Evolutionary conservation across 2,888 invertebrate species (phyloP).

Genomic region (Tuta absoluta): DNA sequence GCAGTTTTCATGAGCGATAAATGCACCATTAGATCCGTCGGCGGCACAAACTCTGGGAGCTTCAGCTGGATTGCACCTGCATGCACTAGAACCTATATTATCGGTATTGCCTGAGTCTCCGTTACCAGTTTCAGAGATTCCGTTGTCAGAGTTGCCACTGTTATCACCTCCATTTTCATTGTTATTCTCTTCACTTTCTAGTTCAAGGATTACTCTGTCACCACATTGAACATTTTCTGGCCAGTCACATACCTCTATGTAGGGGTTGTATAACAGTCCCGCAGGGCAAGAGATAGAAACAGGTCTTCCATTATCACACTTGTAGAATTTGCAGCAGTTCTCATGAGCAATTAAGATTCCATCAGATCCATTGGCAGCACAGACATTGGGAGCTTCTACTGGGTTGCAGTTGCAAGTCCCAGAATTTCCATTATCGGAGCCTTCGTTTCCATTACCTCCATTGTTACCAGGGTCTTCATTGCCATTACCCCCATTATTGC

Average conservation of each 20-base stretch:
- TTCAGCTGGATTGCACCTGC: conserved; percentile 38
- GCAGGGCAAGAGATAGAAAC: conserved; percentile 37
- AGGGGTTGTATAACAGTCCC: conserved; percentile 43
- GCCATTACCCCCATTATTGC: conserved; percentile 19
- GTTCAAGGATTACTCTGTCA: conserved; percentile 35
- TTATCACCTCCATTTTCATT: conserved; percentile 25
- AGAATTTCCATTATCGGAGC: conserved; percentile 28
- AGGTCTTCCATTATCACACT: conserved; percentile 41
- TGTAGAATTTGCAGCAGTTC: conserved; percentile 46
- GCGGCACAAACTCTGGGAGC: conserved; percentile 43
- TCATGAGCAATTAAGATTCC: conserved; percentile 41
- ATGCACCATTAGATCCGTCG: conserved; percentile 43
- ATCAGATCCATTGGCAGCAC: conserved; percentile 33
- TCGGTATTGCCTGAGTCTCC: conserved; percentile 9
- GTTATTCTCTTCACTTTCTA: conserved; percentile 26
- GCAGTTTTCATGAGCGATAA: conserved; percentile 50
- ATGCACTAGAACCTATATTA: conserved; percentile 24
- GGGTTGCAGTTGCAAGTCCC: conserved; percentile 31
- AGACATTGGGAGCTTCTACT: conserved; percentile 34
- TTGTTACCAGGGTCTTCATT: not conserved
- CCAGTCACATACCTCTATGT: conserved; percentile 37
- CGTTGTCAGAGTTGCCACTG: conserved; percentile 16
- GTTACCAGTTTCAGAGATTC: conserved; percentile 5
- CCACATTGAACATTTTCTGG: conserved; percentile 49
- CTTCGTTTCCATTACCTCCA: conserved; percentile 22